phyloP scores from a whole-genome alignment of 2,888 invertebrate genomes.

The Brachylomia viminalis region DNA sequence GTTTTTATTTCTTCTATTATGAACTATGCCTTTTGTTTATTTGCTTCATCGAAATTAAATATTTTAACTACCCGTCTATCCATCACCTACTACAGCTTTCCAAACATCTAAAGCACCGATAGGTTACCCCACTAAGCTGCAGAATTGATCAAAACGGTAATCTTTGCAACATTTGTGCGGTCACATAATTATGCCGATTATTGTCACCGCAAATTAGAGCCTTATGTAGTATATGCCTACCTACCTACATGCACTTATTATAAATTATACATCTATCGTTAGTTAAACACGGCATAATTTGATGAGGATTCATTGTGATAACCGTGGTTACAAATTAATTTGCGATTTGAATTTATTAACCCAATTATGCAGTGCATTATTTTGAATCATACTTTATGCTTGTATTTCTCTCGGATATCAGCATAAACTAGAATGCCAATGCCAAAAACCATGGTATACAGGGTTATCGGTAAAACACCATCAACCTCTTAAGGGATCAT shows the following conservation, averaged over 20 bases:
- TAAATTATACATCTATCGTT: background rate
- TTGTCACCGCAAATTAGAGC: slow-evolving; percentile 38
- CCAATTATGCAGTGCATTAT: background rate
- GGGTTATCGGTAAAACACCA: too few relatives aligned
- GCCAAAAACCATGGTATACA: too few relatives aligned
- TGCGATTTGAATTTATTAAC: background rate
- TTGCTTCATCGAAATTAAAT: too few relatives aligned
- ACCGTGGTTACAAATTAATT: slow-evolving; percentile 11
- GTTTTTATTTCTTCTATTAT: background rate
- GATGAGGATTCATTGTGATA: slow-evolving; percentile 7
- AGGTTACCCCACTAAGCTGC: background rate
- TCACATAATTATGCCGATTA: slow-evolving; percentile 45
- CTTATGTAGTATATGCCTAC: background rate
- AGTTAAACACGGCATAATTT: slow-evolving; percentile 21
- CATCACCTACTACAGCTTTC: background rate
- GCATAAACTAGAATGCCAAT: too few relatives aligned
- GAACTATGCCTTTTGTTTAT: background rate
- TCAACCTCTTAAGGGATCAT: too few relatives aligned
- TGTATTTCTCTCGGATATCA: too few relatives aligned
- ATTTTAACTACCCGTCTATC: background rate
- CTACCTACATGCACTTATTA: slow-evolving; percentile 7
- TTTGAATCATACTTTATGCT: background rate
- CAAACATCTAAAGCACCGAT: background rate
- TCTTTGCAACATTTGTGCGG: slow-evolving; percentile 11
- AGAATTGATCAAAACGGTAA: slow-evolving; percentile 25